A percentile compares a stretch with the other conserved stretches of the same genome.
phyloP scores from a whole-genome alignment of 2,797 vertebrate genomes.

The Rhyacichthys aspro region DNA sequence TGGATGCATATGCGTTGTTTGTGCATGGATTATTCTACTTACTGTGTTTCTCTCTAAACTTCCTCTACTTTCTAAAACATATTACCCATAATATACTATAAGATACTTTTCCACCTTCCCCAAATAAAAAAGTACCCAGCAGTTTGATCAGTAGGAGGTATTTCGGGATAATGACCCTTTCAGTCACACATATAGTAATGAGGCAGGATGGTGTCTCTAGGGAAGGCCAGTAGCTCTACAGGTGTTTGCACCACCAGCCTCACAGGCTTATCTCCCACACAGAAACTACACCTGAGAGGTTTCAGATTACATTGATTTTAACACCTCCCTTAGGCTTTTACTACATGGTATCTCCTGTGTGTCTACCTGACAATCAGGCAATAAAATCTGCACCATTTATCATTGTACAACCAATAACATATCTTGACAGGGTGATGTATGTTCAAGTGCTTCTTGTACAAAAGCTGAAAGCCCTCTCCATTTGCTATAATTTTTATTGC shows the following conservation, averaged over 20 bases:
- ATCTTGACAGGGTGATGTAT: slow-evolving; percentile 48
- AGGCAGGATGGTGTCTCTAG: slow-evolving; percentile 19
- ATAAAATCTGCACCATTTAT: slow-evolving; percentile 50
- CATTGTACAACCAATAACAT: slow-evolving; percentile 42
- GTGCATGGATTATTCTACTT: slow-evolving; percentile 50
- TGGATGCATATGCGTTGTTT: slow-evolving; percentile 55
- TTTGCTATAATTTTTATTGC: slow-evolving; percentile 47
- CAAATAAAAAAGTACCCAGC: slow-evolving; percentile 14
- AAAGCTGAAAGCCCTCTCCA: slow-evolving; percentile 40
- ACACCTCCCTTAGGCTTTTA: slow-evolving; percentile 48
- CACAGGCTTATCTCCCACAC: slow-evolving; percentile 31
- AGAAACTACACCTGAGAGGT: slow-evolving; percentile 26
- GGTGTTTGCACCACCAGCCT: slow-evolving; percentile 45
- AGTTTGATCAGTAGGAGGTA: slow-evolving; percentile 15
- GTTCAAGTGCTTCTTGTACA: slow-evolving; percentile 54
- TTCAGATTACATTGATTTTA: slow-evolving; percentile 55
- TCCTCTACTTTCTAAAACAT: neutral
- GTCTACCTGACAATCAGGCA: slow-evolving; percentile 49
- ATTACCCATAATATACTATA: too few relatives aligned
- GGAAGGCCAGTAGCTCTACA: slow-evolving; percentile 41
- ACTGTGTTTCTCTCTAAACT: slow-evolving; percentile 34
- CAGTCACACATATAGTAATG: slow-evolving; percentile 23
- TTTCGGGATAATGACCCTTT: slow-evolving; percentile 4
- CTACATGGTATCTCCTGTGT: slow-evolving; percentile 36
- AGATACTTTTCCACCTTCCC: slow-evolving; percentile 7